Percentiles rank a stretch among this genome's conserved stretches.
phyloP scores from a whole-genome alignment of 1,140 invertebrate species.

The Heliconius himera region DNA sequence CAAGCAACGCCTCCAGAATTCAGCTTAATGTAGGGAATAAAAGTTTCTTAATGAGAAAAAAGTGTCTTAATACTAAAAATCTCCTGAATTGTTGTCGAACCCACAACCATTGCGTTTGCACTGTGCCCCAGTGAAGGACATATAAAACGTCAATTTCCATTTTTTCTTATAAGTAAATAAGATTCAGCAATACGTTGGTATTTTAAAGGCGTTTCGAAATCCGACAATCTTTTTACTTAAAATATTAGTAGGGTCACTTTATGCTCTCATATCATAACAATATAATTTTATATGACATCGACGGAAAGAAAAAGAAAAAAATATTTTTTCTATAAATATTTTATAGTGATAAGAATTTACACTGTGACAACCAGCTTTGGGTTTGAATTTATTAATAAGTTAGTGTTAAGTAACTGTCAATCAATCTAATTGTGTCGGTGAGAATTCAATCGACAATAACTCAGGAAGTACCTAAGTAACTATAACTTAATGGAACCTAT shows the following conservation, averaged over 20 bases:
- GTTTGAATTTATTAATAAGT: too few relatives aligned
- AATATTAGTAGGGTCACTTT: slow-evolving; percentile 10
- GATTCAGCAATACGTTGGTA: slow-evolving; percentile 2
- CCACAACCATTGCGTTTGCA: too few relatives aligned
- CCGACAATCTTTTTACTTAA: neutral
- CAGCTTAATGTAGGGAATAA: too few relatives aligned
- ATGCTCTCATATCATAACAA: neutral
- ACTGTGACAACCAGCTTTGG: neutral
- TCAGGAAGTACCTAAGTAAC: too few relatives aligned
- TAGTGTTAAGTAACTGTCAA: too few relatives aligned
- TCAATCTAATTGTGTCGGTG: too few relatives aligned
- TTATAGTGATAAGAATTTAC: neutral
- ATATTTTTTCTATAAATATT: neutral
- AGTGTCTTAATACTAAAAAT: too few relatives aligned
- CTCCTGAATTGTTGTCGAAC: too few relatives aligned
- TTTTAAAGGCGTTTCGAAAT: neutral
- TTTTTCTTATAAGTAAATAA: neutral
- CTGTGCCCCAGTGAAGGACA: neutral
- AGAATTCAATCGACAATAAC: too few relatives aligned
- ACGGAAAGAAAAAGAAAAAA: neutral
- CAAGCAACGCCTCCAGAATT: too few relatives aligned
- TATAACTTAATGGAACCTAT: too few relatives aligned
- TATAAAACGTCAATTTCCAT: neutral
- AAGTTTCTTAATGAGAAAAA: too few relatives aligned
- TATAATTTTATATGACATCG: neutral